Conservation (phyloP, 1,140 invertebrate species). For the Kradibia gibbosae region DNA sequence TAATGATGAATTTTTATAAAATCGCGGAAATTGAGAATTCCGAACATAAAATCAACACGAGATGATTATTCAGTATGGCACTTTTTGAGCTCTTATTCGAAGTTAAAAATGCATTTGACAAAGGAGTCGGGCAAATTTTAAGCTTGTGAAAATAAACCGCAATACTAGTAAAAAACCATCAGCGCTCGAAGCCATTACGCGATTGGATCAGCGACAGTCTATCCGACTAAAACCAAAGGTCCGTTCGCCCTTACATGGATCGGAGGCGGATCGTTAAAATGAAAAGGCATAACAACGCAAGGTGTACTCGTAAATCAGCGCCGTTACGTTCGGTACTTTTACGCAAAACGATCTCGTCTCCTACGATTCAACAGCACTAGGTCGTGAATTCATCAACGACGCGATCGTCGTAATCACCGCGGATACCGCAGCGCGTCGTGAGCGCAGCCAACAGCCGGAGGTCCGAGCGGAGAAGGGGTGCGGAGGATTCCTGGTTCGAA, state of each 20-base stretch:
- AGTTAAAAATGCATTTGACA: no score
- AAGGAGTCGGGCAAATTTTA: no score
- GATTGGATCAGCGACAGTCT: no score
- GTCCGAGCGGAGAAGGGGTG: neutral
- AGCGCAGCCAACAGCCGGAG: no score
- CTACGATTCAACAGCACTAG: neutral
- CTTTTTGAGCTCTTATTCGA: neutral
- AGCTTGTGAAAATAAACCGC: no score
- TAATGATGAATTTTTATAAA: no score
- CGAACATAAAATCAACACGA: no score
- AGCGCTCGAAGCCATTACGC: no score
- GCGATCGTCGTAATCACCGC: conserved; percentile 26
- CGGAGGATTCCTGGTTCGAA: neutral
- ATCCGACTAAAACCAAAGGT: neutral
- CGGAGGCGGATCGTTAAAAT: neutral
- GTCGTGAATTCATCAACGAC: conserved; percentile 16
- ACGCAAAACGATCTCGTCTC: neutral
- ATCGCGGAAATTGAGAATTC: no score
- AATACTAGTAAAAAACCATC: no score
- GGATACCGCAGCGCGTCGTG: neutral
- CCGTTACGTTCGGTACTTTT: neutral
- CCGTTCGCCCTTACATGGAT: neutral
- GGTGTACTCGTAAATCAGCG: neutral
- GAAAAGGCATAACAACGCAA: conserved; percentile 1
- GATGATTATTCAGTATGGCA: neutral